phyloP scores from a whole-genome alignment of 2,888 invertebrate genomes.

The Iselma pallidipennis region DNA sequence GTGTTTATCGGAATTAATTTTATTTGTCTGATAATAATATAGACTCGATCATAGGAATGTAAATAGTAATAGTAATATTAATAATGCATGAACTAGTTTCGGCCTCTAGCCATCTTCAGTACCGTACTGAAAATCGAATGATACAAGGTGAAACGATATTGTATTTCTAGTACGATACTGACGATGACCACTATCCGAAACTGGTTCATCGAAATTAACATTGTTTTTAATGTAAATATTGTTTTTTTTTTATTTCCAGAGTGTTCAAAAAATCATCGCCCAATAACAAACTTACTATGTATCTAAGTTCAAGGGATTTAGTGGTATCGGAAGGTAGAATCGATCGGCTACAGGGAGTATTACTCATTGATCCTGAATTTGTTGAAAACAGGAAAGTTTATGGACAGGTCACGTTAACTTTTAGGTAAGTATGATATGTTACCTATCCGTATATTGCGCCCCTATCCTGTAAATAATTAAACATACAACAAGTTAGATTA shows the following conservation, averaged over 20 bases:
- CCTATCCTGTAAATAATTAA: no score
- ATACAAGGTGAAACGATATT: no score
- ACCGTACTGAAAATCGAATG: no score
- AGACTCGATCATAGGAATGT: neutral
- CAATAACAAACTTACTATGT: conserved; percentile 82
- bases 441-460: no score
- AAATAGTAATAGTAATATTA: neutral
- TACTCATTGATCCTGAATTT: conserved; percentile 88
- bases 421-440: conserved; percentile 66
- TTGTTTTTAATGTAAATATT: neutral
- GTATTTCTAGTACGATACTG: neutral
- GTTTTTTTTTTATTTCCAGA: conserved; percentile 55
- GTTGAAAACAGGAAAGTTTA: conserved; percentile 81
- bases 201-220: neutral
- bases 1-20: neutral
- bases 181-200: neutral
- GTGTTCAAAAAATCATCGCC: conserved; percentile 88
- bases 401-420: conserved; percentile 87
- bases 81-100: neutral
- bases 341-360: conserved; percentile 85
- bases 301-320: conserved; percentile 80
- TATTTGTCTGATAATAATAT: neutral
- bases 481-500: no score
- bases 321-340: conserved; percentile 74
- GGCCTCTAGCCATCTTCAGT: no score